Percentiles rank a stretch among this genome's conserved stretches.
Evolutionary conservation across 2,113 vertebrate species (phyloP).

Genomic region (Atlantisia rogersi): DNA sequence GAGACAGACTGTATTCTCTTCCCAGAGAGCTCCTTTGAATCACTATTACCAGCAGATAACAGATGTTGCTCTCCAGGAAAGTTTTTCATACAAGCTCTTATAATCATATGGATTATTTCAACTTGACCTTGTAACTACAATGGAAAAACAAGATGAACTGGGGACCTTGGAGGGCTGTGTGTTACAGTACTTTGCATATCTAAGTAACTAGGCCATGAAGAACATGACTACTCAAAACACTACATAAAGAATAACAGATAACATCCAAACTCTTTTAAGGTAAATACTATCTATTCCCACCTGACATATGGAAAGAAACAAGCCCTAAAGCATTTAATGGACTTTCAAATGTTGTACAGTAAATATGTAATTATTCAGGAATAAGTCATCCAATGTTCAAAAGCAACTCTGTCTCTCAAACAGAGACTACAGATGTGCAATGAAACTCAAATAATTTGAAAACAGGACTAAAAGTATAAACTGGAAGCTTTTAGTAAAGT

Average conservation of each 20-base stretch:
- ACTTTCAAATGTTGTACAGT: not conserved
- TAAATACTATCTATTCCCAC: not conserved
- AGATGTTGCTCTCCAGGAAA: slow-evolving; percentile 71
- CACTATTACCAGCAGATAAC: slow-evolving; percentile 29
- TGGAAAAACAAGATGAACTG: not conserved
- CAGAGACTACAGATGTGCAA: not conserved
- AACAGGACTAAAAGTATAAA: not conserved
- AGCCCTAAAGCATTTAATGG: not conserved
- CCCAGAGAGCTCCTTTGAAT: slow-evolving; percentile 61
- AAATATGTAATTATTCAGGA: not conserved
- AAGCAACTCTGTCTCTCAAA: not conserved
- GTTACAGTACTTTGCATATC: not conserved
- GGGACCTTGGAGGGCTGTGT: not conserved
- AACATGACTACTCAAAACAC: not conserved
- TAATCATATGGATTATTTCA: slow-evolving; percentile 38
- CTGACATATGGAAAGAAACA: not conserved
- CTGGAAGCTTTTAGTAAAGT: not conserved
- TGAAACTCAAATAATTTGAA: not conserved
- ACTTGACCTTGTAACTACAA: slow-evolving; percentile 19
- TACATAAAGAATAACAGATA: not conserved
- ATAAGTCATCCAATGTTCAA: not conserved
- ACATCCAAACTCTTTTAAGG: not conserved
- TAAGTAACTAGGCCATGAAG: not conserved
- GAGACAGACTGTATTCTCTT: slow-evolving; percentile 39
- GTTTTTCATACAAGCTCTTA: slow-evolving; percentile 1